phyloP scores from a whole-genome alignment of 2,797 vertebrate species.

The Alcedo quadribrachys region DNA sequence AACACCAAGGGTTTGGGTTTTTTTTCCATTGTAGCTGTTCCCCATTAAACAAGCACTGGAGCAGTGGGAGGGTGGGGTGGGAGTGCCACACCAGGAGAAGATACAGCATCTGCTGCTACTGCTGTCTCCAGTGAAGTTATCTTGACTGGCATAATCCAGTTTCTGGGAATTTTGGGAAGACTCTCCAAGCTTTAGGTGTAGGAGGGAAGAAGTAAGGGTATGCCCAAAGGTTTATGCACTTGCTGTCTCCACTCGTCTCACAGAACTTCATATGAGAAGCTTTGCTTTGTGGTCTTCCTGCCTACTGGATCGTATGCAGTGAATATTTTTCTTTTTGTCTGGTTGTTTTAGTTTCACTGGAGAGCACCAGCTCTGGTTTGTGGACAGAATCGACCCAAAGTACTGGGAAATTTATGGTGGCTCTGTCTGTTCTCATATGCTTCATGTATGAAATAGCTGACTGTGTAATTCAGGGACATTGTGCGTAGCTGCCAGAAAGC shows the following conservation, averaged over 20 bases:
- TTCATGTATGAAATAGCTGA: slow-evolving; percentile 29
- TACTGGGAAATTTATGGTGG: not conserved
- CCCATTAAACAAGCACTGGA: not conserved
- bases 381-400: not conserved
- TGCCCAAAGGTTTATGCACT: not conserved
- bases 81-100: not conserved
- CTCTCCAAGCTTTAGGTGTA: not conserved
- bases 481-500: not conserved
- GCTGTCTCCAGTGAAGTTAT: not conserved
- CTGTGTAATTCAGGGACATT: slow-evolving; percentile 36
- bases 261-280: not conserved
- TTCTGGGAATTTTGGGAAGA: not conserved
- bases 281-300: not conserved
- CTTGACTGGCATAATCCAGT: not conserved
- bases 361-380: not conserved
- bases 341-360: not conserved
- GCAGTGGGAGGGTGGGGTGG: not conserved
- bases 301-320: not conserved
- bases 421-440: not conserved
- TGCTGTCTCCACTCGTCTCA: not conserved
- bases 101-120: not conserved
- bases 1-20: fast-evolving
- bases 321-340: not conserved
- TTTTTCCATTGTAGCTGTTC: not conserved
- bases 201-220: not conserved